Evolutionary conservation across 2,113 vertebrate genomes (phyloP).

Genomic region (Hippocampus abdominalis): DNA sequence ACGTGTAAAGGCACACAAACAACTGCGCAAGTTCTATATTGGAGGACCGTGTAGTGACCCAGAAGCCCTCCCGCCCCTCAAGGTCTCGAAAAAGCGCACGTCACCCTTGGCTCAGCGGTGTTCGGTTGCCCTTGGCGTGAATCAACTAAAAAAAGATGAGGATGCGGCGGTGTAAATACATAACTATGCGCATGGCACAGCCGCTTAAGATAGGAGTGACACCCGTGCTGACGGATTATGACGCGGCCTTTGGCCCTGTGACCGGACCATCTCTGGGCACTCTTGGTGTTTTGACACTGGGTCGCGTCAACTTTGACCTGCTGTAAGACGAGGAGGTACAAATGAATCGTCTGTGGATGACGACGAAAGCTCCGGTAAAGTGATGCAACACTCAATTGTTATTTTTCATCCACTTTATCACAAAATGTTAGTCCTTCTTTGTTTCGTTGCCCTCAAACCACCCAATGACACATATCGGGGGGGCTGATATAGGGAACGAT

Average conservation of each 20-base stretch:
- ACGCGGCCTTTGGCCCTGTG: conserved; percentile 35
- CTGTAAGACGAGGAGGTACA: not conserved
- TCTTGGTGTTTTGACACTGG: conserved; percentile 24
- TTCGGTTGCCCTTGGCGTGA: conserved; percentile 28
- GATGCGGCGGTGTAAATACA: conserved; percentile 44
- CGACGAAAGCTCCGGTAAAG: not conserved
- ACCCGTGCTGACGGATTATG: conserved; percentile 29
- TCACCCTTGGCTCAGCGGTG: conserved; percentile 22
- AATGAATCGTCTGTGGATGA: not conserved
- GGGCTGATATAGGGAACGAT: conserved; percentile 52
- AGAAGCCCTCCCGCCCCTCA: conserved; percentile 16
- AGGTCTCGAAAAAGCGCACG: conserved; percentile 26
- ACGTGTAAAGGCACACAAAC: not conserved
- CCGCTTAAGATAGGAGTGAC: conserved; percentile 50
- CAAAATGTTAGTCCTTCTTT: conserved; percentile 15
- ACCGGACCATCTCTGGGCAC: conserved; percentile 17
- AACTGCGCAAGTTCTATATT: conserved; percentile 19
- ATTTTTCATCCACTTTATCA: conserved; percentile 2
- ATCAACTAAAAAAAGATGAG: conserved; percentile 59
- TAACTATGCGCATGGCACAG: conserved; percentile 51
- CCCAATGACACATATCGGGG: conserved; percentile 35
- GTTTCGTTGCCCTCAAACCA: conserved; percentile 9
- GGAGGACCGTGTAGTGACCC: conserved; percentile 10
- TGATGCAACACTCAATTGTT: not conserved
- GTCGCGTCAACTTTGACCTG: not conserved